These are phyloP conservation scores for Plebejus argus DNA, from an alignment of 2,888 invertebrate species.

Conservation along the genomic window DNA sequence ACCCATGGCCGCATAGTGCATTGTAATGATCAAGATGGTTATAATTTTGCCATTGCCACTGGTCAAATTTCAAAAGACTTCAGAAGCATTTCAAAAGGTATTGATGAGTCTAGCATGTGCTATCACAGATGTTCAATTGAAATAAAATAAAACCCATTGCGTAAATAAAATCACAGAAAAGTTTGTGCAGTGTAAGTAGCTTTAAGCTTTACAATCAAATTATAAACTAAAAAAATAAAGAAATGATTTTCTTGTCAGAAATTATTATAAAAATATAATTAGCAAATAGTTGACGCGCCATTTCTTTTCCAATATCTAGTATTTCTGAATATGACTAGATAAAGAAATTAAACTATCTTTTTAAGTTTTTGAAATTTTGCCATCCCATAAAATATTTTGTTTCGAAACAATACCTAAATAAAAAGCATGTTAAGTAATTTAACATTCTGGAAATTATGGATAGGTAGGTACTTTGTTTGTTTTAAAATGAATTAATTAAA, in stretches of 20 bases:
- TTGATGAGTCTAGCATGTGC: conserved; percentile 49
- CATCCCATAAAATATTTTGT: background rate
- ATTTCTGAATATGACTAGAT: background rate
- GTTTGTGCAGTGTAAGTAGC: conserved; percentile 42
- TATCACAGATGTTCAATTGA: conserved; percentile 75
- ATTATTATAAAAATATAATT: background rate
- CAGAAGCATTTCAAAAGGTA: conserved; percentile 35
- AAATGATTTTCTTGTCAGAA: no score
- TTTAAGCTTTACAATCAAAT: conserved; percentile 49
- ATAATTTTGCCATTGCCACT: background rate
- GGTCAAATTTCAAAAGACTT: background rate
- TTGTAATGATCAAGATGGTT: background rate
- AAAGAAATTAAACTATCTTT: background rate
- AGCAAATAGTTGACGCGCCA: background rate
- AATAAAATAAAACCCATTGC: conserved; percentile 48
- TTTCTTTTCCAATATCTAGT: background rate
- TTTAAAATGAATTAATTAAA: no score
- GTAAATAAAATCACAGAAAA: conserved; percentile 27
- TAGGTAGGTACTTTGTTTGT: no score
- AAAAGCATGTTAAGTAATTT: no score
- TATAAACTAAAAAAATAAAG: conserved; percentile 11
- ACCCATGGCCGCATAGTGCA: conserved; percentile 2
- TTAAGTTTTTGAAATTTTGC: background rate
- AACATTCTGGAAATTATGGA: no score
- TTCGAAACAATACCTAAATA: background rate